phyloP scores from a whole-genome alignment of 2,113 vertebrate genomes.

The Oxyura jamaicensis region DNA sequence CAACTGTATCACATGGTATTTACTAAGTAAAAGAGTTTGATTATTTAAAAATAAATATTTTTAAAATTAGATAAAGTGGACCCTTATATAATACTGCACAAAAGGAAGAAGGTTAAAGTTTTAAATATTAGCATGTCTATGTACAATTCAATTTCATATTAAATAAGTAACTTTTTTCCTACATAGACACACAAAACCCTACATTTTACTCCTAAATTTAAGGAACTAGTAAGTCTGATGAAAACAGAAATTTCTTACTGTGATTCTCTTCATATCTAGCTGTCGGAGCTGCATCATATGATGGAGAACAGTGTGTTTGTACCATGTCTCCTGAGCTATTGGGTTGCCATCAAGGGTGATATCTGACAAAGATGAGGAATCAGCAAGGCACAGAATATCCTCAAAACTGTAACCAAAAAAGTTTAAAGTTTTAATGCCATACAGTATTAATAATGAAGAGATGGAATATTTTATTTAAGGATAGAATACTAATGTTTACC shows the following conservation, averaged over 20 bases:
- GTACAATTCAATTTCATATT: background rate
- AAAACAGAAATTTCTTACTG: conserved; percentile 81
- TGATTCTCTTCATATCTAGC: conserved; percentile 98
- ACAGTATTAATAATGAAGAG: background rate
- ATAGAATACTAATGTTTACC: background rate
- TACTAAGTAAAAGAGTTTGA: background rate
- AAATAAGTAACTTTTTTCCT: background rate
- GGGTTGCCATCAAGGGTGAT: conserved; percentile 99
- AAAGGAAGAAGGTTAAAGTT: background rate
- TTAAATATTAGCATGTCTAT: background rate
- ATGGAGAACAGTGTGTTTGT: conserved; percentile 94
- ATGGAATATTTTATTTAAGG: background rate
- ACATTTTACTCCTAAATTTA: background rate
- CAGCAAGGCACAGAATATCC: conserved; percentile 90
- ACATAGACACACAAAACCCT: background rate
- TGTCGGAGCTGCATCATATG: conserved; percentile 96
- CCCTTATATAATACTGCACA: background rate
- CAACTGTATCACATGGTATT: background rate
- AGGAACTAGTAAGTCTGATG: background rate
- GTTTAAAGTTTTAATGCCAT: conserved; percentile 54
- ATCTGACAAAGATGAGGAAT: conserved; percentile 89
- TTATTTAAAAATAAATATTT: background rate
- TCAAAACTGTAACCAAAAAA: conserved; percentile 83
- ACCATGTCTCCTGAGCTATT: conserved; percentile 99
- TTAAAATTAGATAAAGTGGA: background rate